Evolutionary conservation across 2,113 vertebrate genomes (phyloP).

Genomic region (Polypterus senegalus): DNA sequence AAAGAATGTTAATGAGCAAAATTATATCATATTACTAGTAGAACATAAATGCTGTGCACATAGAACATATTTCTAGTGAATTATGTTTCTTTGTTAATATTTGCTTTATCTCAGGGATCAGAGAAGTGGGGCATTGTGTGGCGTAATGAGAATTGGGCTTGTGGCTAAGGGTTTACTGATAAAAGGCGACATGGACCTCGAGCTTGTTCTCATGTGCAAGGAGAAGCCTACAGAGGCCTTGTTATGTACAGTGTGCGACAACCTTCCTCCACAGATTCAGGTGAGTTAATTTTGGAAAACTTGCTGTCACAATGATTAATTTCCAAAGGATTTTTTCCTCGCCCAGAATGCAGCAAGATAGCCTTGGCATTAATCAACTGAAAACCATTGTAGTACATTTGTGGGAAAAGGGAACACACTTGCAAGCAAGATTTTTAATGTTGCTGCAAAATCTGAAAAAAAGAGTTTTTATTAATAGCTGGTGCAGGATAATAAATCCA

Average conservation of each 20-base stretch:
- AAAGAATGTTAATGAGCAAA: too few species aligned
- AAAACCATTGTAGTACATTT: conserved; percentile 3
- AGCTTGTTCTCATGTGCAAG: conserved; percentile 94
- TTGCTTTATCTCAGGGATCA: conserved; percentile 54
- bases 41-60: too few species aligned
- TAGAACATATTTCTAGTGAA: too few species aligned
- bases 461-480: background rate
- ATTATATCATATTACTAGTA: too few species aligned
- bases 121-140: conserved; percentile 76
- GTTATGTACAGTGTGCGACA: conserved; percentile 76
- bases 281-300: conserved; percentile 41
- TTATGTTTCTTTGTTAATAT: background rate
- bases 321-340: conserved; percentile 6
- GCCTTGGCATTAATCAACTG: conserved; percentile 18
- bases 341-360: conserved; percentile 10
- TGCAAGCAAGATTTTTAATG: too few species aligned
- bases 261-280: conserved; percentile 87
- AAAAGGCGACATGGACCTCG: conserved; percentile 95
- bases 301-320: background rate
- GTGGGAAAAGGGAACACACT: background rate
- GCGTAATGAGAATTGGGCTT: conserved; percentile 91
- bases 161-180: conserved; percentile 96
- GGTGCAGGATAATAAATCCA: conserved; percentile 1
- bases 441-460: background rate
- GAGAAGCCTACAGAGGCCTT: conserved; percentile 89